Base-by-base conservation (phyloP, 2,888 invertebrate species). In the Venusia cambrica region DNA sequence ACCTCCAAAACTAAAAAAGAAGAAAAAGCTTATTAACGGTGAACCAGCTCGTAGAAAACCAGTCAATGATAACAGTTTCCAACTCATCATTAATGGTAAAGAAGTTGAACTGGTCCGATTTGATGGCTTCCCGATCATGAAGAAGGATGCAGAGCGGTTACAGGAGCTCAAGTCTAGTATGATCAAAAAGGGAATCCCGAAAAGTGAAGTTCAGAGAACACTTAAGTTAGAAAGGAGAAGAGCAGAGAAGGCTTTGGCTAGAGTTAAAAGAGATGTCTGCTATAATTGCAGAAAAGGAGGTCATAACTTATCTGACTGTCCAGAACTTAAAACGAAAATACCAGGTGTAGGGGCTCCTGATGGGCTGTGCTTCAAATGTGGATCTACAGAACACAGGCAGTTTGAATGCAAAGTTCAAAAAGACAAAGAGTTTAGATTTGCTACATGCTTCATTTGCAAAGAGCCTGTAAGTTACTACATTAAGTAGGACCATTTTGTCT, bases 331-430 rank as follows among this genome's bases (percentile, higher is more conserved):
- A 49, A 83, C 87, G 4, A 88, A 89, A 52, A 87, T 88, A 59
- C 76, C 81, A 16, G 76, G 74, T 7, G 69, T 77, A 2, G 78
- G 85, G 35, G 67, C 78, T 0, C 88, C 84, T 2, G 89, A 90
- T 26, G 94, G 94, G 3, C 90, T 96, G 25, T 96, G 96, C 62
- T 96, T 94, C 62, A 96, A 96, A 72, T 97, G 97, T 75, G 97
- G 97, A 0, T 96, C 96, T 0, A 94, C 94, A 2, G 96, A 96
- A 66, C 97, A 97, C 63, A 91, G 90, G 5, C 92, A 93, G 57
- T 91, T 91, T 62, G 90, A 92, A 59, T 94, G 94, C 56, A 91
- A 90, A 81, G 92, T 92, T 0, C 89, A 89, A 15, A 89, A 80
- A 49, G 88, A 89, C 18, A 89, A 90, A 42, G 91, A 92, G 37